Evolutionary conservation across 2,797 vertebrate species (phyloP), one percentile per base, ranked within the genome.

Genomic region (Bryconaethiops microstoma): DNA sequence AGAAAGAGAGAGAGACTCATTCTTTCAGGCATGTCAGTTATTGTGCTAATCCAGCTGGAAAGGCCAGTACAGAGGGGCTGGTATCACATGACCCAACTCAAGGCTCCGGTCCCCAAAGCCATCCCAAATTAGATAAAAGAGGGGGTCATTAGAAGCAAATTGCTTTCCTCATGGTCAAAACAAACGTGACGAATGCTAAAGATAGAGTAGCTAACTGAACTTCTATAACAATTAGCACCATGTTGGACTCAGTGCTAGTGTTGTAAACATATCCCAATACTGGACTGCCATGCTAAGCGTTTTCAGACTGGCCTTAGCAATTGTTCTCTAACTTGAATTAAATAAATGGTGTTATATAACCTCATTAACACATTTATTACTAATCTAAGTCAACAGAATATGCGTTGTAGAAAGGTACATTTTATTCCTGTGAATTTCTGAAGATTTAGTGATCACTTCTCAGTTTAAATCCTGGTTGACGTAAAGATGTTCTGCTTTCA

Each of bases 61-160:
- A 83, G 86, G 13, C 76, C 85, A 89, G 87, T 87, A 78, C 48
- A 16, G 72, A 14, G 63, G 81, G 65, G 54, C 68, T 16, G 12
- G 50, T 77, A 82, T 85, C 82, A 76, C 70, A 84, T 87, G 86
- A 77, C 87, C 88, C 87, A 82, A 90, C 85, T 87, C 87, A 45
- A 10, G 6, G 83, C 88, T 87, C 90, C 86, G 87, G 86, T 90
- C 83, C 85, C 84, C 85, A 84, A 65, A 76, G 63, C 71, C 77
- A 88, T 52, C 87, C 87, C 72, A 91, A 90, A 91, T 91, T 88
- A 87, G 81, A 92, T 91, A 85, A 87, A 90, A 83, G 86, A 76
- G 65, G 78, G 69, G 76, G 77, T 87, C 87, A 89, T 86, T 88
- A 80, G 78, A 85, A 82, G 85, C 84, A 86, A 89, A 91, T 87